Conservation (phyloP, 2,888 invertebrate species). For the Aelia acuminata region DNA sequence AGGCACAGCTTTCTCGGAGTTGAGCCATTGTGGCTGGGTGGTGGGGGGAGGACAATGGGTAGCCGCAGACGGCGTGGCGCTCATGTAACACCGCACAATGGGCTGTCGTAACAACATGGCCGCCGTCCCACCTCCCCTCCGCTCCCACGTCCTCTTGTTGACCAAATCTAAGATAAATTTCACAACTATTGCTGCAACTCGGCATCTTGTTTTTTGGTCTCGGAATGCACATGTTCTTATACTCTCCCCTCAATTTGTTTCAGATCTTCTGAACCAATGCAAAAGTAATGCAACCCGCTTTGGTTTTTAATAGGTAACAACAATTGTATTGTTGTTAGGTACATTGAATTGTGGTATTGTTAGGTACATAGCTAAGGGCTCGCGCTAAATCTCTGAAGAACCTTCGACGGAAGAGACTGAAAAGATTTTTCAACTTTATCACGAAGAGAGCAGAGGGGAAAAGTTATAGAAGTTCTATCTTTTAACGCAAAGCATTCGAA, state of each 20-base stretch:
- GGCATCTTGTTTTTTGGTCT: conserved; percentile 21
- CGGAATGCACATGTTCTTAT: conserved; percentile 7
- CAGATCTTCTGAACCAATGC: neutral
- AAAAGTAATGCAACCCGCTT: neutral
- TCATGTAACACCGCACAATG: conserved; percentile 59
- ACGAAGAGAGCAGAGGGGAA: no score
- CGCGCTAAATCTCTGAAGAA: no score
- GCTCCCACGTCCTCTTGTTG: neutral
- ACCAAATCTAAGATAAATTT: conserved; percentile 23
- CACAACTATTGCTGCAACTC: neutral
- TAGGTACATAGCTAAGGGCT: no score
- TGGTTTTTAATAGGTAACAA: neutral
- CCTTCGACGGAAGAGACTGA: no score
- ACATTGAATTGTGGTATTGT: no score
- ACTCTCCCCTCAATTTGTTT: neutral
- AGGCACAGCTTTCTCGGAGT: conserved; percentile 33
- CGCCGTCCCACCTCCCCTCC: conserved; percentile 32
- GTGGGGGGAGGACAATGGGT: conserved; percentile 31
- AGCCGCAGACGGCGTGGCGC: conserved; percentile 61
- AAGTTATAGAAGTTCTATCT: no score
- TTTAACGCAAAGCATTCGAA: no score
- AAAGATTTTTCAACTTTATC: no score
- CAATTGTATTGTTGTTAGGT: no score
- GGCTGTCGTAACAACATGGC: conserved; percentile 61
- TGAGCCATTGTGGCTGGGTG: conserved; percentile 29